Conservation (phyloP, 2,888 invertebrate genomes). For the Chrysolina oricalcia region DNA sequence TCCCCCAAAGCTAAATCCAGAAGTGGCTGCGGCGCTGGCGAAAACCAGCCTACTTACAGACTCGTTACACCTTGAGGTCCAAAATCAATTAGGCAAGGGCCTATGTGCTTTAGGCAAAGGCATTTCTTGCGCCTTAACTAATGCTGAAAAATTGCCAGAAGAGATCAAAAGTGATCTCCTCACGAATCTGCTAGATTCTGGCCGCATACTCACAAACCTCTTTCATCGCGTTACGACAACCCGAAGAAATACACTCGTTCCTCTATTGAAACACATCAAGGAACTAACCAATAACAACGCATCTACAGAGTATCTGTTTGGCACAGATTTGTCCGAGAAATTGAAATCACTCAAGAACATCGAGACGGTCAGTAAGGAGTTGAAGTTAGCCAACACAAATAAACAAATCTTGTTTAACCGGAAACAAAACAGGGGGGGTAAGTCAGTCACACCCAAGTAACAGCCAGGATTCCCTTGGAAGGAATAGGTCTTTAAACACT, state of each 20-base stretch:
- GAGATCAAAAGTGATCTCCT: constrained; percentile 14
- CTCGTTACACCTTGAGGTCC: constrained; percentile 25
- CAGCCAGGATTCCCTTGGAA: not conserved
- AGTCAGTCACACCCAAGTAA: not conserved
- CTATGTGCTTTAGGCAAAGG: not conserved
- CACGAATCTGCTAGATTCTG: constrained; percentile 21
- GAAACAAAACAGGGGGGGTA: constrained; percentile 21
- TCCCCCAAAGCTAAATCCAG: constrained; percentile 30
- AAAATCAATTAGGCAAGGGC: constrained; percentile 18
- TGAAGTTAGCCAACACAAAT: constrained; percentile 24
- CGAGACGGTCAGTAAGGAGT: constrained; percentile 36
- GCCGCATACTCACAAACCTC: constrained; percentile 39
- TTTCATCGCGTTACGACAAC: constrained; percentile 42
- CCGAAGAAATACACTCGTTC: constrained; percentile 36
- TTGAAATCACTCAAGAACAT: constrained; percentile 38
- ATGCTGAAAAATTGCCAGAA: constrained; percentile 12
- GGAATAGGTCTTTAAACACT: constrained; percentile 28
- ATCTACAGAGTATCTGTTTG: constrained; percentile 38
- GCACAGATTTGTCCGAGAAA: constrained; percentile 35
- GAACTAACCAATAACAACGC: constrained; percentile 36
- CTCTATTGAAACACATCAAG: constrained; percentile 38
- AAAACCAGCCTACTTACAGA: constrained; percentile 24
- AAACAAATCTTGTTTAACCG: constrained; percentile 7
- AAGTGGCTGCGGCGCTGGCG: constrained; percentile 13
- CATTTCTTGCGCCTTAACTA: constrained; percentile 1